These are phyloP conservation scores for Caenorhabditis drosophilae DNA, from an alignment of 2,888 invertebrate genomes.

Conservation along the genomic window DNA sequence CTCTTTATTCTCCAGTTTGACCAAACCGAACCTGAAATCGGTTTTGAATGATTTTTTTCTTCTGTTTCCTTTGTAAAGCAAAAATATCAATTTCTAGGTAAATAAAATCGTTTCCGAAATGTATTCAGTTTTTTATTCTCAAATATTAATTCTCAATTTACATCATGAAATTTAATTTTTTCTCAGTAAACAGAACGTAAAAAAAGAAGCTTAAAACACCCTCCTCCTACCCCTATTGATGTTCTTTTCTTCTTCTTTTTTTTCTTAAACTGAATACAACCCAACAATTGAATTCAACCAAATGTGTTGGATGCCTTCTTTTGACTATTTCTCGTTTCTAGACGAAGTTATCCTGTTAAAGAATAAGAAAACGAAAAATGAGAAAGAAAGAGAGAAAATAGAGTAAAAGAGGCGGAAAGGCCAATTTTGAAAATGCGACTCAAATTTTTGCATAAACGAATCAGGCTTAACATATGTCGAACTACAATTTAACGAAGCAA, in stretches of 20 bases:
- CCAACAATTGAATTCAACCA: slow-evolving; percentile 2
- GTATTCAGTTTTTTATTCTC: not conserved
- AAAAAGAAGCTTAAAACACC: no score
- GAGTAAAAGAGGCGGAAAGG: not conserved
- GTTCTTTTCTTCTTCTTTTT: not conserved
- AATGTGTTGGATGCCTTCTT: not conserved
- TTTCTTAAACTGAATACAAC: not conserved
- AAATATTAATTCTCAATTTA: not conserved
- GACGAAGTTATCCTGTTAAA: no score
- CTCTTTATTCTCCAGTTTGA: slow-evolving; percentile 68
- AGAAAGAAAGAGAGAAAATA: not conserved
- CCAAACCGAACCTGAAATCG: slow-evolving; percentile 68
- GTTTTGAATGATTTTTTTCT: no score
- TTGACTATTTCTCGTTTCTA: not conserved
- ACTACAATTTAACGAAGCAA: slow-evolving; percentile 41
- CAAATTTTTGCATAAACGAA: slow-evolving; percentile 40
- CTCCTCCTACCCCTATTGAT: no score
- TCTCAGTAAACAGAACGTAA: no score
- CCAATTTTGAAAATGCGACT: slow-evolving; percentile 2
- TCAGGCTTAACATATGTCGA: slow-evolving; percentile 39
- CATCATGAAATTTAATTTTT: slow-evolving; percentile 2
- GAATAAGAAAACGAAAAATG: no score
- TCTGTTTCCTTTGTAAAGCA: no score
- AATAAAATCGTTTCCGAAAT: not conserved
- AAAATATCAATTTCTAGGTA: not conserved